These are phyloP conservation scores for Rhaphigaster nebulosa DNA, from an alignment of 2,888 invertebrate species.

Conservation along the genomic window DNA sequence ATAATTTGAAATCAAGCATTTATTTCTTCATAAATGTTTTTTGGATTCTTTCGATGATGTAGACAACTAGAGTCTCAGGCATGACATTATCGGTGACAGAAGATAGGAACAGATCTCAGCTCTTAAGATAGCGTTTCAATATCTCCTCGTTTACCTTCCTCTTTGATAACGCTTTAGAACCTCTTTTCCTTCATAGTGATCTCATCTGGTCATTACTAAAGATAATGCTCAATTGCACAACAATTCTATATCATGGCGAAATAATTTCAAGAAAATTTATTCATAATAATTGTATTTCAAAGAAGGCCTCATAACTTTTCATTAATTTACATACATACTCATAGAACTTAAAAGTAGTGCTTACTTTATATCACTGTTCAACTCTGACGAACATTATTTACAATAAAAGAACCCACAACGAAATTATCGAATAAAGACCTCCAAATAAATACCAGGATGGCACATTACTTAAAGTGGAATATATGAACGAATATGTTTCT, in stretches of 20 bases:
- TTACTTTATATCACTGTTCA: too few species aligned
- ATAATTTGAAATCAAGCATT: too few species aligned
- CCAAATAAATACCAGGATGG: too few species aligned
- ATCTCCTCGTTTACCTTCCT: background rate
- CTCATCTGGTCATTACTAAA: conserved; percentile 4
- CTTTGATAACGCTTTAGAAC: conserved; percentile 2
- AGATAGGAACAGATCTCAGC: background rate
- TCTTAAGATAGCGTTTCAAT: background rate
- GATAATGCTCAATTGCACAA: conserved; percentile 16
- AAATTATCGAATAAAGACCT: too few species aligned
- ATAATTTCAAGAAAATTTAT: background rate
- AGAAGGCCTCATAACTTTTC: too few species aligned
- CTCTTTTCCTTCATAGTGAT: conserved; percentile 9
- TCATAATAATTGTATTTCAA: background rate
- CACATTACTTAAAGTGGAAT: too few species aligned
- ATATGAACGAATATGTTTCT: too few species aligned
- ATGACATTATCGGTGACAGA: background rate
- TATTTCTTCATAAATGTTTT: background rate
- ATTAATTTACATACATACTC: too few species aligned
- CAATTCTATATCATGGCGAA: background rate
- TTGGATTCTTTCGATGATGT: background rate
- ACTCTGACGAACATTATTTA: too few species aligned
- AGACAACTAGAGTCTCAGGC: background rate
- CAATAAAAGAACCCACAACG: too few species aligned
- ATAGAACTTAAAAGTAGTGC: too few species aligned